These are phyloP conservation scores for Thamnaconus septentrionalis DNA, from an alignment of 2,113 vertebrate genomes.

Conservation along the genomic window DNA sequence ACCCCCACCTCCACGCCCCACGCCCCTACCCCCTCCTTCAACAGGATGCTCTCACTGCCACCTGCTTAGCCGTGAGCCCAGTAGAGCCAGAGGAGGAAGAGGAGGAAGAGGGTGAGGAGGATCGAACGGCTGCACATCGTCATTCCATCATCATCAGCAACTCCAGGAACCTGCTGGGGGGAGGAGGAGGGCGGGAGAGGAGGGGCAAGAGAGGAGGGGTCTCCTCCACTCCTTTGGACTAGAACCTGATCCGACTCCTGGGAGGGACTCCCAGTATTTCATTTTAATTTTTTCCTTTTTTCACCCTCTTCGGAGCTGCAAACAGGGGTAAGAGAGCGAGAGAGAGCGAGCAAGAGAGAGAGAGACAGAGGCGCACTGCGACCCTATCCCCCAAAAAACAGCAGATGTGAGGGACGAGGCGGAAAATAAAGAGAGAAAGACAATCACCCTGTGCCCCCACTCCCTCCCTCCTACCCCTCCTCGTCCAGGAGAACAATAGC, in stretches of 20 bases:
- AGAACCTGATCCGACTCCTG: constrained; percentile 11
- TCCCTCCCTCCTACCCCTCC: constrained; percentile 11
- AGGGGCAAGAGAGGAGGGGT: no score
- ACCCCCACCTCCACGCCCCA: constrained; percentile 9
- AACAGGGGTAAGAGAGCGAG: neutral
- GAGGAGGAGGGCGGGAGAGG: no score
- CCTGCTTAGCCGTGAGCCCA: constrained; percentile 10
- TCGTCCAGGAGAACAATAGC: constrained; percentile 67
- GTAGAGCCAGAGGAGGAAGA: neutral
- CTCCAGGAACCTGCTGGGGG: no score
- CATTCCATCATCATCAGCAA: no score
- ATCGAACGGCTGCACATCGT: no score
- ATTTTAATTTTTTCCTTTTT: no score
- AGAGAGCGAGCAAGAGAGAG: constrained; percentile 4
- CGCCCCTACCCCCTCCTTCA: no score
- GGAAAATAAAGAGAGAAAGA: constrained; percentile 47
- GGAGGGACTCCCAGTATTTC: neutral
- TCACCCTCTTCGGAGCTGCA: no score
- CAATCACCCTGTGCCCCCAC: constrained; percentile 25
- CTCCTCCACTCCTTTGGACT: constrained; percentile 7
- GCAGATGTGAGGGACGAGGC: constrained; percentile 65
- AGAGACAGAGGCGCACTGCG: neutral
- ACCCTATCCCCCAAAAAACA: constrained; percentile 35
- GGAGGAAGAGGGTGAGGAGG: no score
- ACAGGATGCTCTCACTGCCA: constrained; percentile 10